Conservation (phyloP, 2,113 vertebrate species). For the Gallinago media region DNA sequence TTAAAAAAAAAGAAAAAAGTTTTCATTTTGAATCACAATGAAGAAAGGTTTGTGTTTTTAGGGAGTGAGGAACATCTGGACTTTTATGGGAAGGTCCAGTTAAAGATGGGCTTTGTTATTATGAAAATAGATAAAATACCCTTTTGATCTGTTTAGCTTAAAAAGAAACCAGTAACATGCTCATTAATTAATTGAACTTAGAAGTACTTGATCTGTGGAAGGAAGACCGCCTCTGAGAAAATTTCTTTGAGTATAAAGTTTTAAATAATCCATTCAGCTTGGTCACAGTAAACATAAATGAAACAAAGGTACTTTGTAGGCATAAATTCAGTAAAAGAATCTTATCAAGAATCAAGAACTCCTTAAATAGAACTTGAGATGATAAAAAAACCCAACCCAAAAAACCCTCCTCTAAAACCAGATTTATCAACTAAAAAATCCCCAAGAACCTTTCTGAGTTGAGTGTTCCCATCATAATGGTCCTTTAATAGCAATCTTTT, state of each 20-base stretch:
- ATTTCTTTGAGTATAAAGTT: background rate
- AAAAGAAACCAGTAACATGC: slow-evolving; percentile 7
- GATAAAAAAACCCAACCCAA: background rate
- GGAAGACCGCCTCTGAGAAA: background rate
- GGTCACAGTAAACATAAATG: background rate
- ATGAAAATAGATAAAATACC: background rate
- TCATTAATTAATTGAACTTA: background rate
- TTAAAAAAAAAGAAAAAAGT: background rate
- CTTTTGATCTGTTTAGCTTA: background rate
- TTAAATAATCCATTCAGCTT: background rate
- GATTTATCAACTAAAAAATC: background rate
- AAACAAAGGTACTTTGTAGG: background rate
- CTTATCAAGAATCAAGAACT: background rate
- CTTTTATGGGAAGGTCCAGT: background rate
- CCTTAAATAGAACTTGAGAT: background rate
- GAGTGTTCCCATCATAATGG: background rate
- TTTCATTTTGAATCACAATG: background rate
- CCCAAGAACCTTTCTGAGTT: background rate
- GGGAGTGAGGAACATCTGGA: background rate
- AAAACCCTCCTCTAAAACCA: background rate
- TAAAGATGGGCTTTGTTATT: background rate
- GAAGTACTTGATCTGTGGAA: background rate
- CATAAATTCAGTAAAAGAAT: background rate
- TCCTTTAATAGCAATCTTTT: slow-evolving; percentile 30
- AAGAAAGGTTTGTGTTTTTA: background rate